Conservation (phyloP, 2,888 invertebrate species). For the Thecocarcelia acutangulata region DNA sequence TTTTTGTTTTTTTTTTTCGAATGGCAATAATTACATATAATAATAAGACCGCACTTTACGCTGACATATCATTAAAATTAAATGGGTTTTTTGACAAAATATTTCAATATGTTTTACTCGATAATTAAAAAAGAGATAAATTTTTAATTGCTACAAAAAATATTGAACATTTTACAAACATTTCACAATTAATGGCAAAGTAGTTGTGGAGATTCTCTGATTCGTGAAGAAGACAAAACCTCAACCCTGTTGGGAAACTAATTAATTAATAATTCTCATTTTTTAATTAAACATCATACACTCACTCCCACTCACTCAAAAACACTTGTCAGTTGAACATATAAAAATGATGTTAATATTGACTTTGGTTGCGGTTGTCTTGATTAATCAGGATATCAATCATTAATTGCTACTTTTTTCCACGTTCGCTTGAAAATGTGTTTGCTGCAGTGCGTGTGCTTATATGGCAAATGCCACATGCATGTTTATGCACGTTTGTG, state of each 20-base stretch:
- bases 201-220: constrained; percentile 6
- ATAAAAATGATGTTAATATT: constrained; percentile 59
- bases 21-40: not conserved
- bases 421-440: not conserved
- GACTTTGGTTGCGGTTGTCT: constrained; percentile 62
- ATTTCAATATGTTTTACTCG: not conserved
- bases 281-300: constrained; percentile 25
- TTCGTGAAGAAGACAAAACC: constrained; percentile 12
- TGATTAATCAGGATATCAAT: constrained; percentile 66
- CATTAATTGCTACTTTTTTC: constrained; percentile 52
- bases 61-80: constrained; percentile 1
- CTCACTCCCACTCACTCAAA: not conserved
- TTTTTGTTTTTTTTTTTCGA: not conserved
- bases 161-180: constrained; percentile 10
- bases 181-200: constrained; percentile 36
- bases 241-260: constrained; percentile 31
- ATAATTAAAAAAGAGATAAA: constrained; percentile 22
- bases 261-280: constrained; percentile 59
- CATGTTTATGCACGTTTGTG: not conserved
- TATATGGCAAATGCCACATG: not conserved
- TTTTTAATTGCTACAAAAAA: constrained; percentile 29
- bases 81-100: constrained; percentile 23
- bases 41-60: constrained; percentile 7
- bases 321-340: not conserved
- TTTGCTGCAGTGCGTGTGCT: not conserved